Conservation (phyloP, 2,113 vertebrate species). For the Chaenocephalus aceratus region DNA sequence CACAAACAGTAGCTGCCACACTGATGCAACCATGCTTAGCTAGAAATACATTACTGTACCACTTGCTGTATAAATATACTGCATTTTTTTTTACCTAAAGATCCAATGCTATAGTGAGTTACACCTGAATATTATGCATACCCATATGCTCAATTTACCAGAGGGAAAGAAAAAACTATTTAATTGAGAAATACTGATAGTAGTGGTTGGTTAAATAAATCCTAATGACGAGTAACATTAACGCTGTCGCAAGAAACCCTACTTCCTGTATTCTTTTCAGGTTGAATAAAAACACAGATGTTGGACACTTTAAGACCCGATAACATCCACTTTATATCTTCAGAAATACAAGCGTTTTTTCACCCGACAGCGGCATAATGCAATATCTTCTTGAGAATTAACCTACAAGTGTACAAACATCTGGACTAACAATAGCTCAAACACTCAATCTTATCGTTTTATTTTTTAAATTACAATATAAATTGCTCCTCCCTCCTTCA, state of each 20-base stretch:
- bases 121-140: conserved; percentile 81
- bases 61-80: conserved; percentile 84
- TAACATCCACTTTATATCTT: conserved; percentile 17
- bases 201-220: conserved; percentile 81
- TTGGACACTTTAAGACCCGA: conserved; percentile 11
- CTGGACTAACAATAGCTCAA: conserved; percentile 77
- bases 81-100: conserved; percentile 77
- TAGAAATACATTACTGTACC: conserved; percentile 82
- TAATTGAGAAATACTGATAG: conserved; percentile 77
- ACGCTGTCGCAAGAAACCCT: conserved; percentile 67
- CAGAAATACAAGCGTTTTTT: conserved; percentile 55
- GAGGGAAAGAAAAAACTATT: conserved; percentile 55
- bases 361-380: conserved; percentile 63
- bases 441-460: conserved; percentile 70
- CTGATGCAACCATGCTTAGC: conserved; percentile 84
- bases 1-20: conserved; percentile 82
- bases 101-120: conserved; percentile 80
- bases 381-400: conserved; percentile 65
- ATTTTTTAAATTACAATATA: conserved; percentile 69
- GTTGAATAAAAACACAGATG: conserved; percentile 24
- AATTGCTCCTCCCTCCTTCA: conserved; percentile 64
- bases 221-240: conserved; percentile 58
- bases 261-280: conserved; percentile 1
- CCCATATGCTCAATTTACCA: conserved; percentile 72
- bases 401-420: conserved; percentile 74